Conservation (phyloP, 2,113 vertebrate species). For the Benitochromis conjunctus region DNA sequence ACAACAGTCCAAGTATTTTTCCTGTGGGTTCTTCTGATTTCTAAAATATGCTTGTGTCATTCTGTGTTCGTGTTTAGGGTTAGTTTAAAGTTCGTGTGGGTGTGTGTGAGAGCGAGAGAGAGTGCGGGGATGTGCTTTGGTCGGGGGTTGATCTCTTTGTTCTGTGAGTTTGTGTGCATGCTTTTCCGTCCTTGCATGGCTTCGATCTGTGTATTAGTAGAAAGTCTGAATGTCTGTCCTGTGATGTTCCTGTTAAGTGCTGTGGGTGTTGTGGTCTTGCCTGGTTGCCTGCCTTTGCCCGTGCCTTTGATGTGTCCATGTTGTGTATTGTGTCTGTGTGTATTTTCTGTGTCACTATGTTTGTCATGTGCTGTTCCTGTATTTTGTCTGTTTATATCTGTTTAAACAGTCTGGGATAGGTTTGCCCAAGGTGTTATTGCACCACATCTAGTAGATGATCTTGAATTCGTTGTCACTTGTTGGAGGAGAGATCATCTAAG, state of each 20-base stretch:
- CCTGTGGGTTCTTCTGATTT: constrained; percentile 76
- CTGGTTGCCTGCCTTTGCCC: constrained; percentile 6
- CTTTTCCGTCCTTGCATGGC: constrained; percentile 41
- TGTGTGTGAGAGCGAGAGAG: not conserved
- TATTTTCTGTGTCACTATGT: constrained; percentile 18
- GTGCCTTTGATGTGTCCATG: constrained; percentile 35
- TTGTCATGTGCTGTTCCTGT: constrained; percentile 50
- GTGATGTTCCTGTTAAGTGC: not conserved
- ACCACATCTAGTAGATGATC: constrained; percentile 51
- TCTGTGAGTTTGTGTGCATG: constrained; percentile 51
- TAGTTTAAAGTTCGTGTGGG: constrained; percentile 5
- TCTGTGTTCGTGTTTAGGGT: constrained; percentile 57
- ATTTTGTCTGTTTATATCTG: constrained; percentile 50
- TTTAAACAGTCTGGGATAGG: constrained; percentile 54
- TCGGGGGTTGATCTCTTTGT: not conserved
- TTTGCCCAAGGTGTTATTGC: constrained; percentile 61
- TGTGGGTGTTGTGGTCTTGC: constrained; percentile 7
- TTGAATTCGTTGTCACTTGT: constrained; percentile 24
- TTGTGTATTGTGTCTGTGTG: constrained; percentile 47
- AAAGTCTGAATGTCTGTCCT: constrained; percentile 4
- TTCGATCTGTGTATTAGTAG: constrained; percentile 14
- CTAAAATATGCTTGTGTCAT: constrained; percentile 66
- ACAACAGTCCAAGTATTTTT: constrained; percentile 60
- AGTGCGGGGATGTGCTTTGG: not conserved
- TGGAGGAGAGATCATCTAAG: constrained; percentile 64